A percentile compares a stretch with the other conserved stretches of the same genome.
These are phyloP conservation scores for Ypsolopha scabrella DNA, from an alignment of 2,888 invertebrate genomes.

Conservation along the genomic window DNA sequence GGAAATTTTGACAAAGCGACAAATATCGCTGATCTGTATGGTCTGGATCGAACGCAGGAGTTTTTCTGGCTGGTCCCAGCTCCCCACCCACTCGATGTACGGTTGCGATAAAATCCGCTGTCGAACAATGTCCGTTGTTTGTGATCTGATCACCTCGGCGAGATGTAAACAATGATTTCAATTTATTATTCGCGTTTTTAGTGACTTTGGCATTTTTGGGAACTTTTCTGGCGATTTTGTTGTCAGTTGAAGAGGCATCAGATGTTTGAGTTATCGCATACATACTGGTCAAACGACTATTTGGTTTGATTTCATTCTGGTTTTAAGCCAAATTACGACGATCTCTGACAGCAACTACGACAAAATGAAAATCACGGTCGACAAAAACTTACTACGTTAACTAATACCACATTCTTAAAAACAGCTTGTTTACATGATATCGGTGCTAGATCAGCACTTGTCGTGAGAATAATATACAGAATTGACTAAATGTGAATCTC, in stretches of 20 bases:
- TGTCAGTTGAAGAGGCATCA: background rate
- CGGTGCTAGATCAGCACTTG: background rate
- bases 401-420: too few relatives aligned
- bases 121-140: slow-evolving; percentile 10
- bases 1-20: slow-evolving; percentile 61
- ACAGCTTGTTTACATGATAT: too few relatives aligned
- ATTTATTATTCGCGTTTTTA: too few relatives aligned
- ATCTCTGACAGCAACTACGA: too few relatives aligned
- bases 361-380: too few relatives aligned
- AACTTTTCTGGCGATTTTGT: background rate
- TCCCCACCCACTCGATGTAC: background rate
- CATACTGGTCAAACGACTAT: too few relatives aligned
- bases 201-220: background rate
- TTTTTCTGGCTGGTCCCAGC: slow-evolving; percentile 25
- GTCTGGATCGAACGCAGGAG: slow-evolving; percentile 16
- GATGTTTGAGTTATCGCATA: too few relatives aligned
- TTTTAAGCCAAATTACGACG: too few relatives aligned
- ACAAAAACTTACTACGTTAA: too few relatives aligned
- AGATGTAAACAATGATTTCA: too few relatives aligned
- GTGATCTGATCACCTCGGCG: background rate
- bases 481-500: too few relatives aligned
- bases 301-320: too few relatives aligned
- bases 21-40: slow-evolving; percentile 28
- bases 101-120: slow-evolving; percentile 31
- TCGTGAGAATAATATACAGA: background rate